phyloP scores from a whole-genome alignment of 1,140 invertebrate genomes.

The Conus betulinus region DNA sequence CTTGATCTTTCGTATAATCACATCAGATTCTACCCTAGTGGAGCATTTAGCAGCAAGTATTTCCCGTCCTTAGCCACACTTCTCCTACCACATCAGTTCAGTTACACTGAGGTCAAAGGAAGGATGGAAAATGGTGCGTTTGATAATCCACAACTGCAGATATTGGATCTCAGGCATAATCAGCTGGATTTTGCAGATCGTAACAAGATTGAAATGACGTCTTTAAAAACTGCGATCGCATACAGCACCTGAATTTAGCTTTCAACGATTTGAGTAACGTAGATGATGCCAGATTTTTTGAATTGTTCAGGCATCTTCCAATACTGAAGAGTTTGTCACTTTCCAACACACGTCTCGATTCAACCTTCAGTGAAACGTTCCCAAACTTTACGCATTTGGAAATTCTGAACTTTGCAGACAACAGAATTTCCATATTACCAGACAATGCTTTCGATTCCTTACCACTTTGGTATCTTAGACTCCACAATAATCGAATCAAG shows the following conservation, averaged over 20 bases:
- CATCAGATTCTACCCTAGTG: not conserved
- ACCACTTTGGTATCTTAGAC: not conserved
- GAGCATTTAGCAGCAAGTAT: not conserved
- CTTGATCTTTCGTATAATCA: not conserved
- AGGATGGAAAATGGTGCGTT: not conserved
- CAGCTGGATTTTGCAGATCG: not conserved
- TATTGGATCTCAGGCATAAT: not conserved
- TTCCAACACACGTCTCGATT: not conserved
- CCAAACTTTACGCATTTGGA: not conserved
- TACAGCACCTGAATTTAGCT: not conserved
- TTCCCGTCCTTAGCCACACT: not conserved
- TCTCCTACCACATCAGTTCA: not conserved
- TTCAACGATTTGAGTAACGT: not conserved
- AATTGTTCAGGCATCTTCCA: not conserved
- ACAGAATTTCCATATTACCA: not conserved
- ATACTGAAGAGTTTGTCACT: not conserved
- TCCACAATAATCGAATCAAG: not conserved
- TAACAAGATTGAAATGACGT: not conserved
- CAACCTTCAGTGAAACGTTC: not conserved
- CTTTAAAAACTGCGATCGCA: not conserved
- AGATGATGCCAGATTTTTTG: not conserved
- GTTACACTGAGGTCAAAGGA: not conserved
- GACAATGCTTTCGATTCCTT: conserved; percentile 16
- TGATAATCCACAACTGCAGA: not conserved
- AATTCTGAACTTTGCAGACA: not conserved